A percentile compares a stretch with the other conserved stretches of the same genome.
Conservation (phyloP, 2,113 vertebrate species). For the Oryzias woworae region DNA sequence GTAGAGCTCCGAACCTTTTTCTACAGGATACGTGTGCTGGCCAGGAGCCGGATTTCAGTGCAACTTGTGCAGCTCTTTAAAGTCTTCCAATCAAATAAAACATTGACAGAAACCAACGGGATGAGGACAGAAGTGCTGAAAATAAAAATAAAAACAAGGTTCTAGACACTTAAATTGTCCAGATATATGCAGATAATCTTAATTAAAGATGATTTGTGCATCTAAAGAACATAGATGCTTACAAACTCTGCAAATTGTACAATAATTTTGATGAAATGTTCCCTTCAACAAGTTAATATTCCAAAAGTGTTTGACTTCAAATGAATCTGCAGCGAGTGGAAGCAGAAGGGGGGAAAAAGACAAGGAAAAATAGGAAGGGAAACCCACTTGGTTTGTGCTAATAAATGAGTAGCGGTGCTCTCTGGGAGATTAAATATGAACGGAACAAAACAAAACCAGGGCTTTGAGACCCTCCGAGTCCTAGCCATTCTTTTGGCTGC, state of each 20-base stretch:
- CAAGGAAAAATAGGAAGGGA: constrained; percentile 57
- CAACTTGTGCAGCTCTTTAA: constrained; percentile 2
- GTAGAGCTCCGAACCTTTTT: constrained; percentile 53
- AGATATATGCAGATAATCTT: too few relatives aligned
- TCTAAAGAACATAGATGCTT: too few relatives aligned
- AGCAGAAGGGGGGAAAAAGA: constrained; percentile 13
- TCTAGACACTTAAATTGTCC: too few relatives aligned
- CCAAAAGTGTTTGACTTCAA: constrained; percentile 11
- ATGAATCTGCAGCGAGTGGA: constrained; percentile 27
- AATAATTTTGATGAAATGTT: too few relatives aligned
- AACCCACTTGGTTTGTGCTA: constrained; percentile 67
- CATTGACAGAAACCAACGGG: too few relatives aligned
- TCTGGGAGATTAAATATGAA: constrained; percentile 81
- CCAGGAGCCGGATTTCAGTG: constrained; percentile 71
- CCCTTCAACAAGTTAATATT: not conserved
- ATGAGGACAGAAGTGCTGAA: not conserved
- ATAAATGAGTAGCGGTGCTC: constrained; percentile 75
- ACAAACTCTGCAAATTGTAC: too few relatives aligned
- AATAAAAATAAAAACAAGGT: not conserved
- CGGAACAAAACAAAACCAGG: constrained; percentile 78
- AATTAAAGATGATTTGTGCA: too few relatives aligned
- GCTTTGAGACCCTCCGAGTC: constrained; percentile 74
- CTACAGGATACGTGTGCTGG: constrained; percentile 56
- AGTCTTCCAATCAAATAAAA: constrained; percentile 1
- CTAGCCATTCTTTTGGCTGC: constrained; percentile 74